These are phyloP conservation scores for Cephonodes hylas DNA, from an alignment of 2,888 invertebrate species.

Conservation along the genomic window DNA sequence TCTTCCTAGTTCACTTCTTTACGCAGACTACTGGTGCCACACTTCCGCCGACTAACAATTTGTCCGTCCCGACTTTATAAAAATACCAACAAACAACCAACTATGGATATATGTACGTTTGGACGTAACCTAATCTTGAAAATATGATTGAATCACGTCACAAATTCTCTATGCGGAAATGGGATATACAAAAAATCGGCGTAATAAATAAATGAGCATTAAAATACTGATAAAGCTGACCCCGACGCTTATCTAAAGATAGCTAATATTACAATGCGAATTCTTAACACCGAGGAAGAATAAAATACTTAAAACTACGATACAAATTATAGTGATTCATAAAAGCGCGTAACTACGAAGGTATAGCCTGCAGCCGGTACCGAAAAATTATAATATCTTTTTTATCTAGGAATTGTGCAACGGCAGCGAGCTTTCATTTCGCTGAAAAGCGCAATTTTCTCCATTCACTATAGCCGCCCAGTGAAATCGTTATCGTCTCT, in stretches of 20 bases:
- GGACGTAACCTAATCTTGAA: background rate
- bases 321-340: conserved; percentile 2
- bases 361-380: background rate
- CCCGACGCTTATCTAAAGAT: background rate
- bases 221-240: background rate
- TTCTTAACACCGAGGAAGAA: background rate
- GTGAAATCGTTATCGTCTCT: conserved; percentile 72
- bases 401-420: conserved; percentile 63
- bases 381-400: conserved; percentile 47
- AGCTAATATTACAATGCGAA: background rate
- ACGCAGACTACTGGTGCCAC: conserved; percentile 45
- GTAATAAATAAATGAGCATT: background rate
- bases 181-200: background rate
- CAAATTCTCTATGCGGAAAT: background rate
- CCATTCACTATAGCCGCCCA: conserved; percentile 69
- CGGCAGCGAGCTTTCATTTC: conserved; percentile 67
- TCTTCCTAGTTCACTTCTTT: conserved; percentile 62
- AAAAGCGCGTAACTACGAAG: background rate
- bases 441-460: conserved; percentile 78
- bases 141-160: background rate
- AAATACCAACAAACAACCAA: background rate
- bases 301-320: background rate
- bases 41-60: conserved; percentile 44
- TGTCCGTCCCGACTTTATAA: background rate
- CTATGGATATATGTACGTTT: background rate